Evolutionary conservation across 2,113 vertebrate genomes (phyloP), one percentile per base, ranked within the genome.

Genomic region (Dromiciops gliroides): DNA sequence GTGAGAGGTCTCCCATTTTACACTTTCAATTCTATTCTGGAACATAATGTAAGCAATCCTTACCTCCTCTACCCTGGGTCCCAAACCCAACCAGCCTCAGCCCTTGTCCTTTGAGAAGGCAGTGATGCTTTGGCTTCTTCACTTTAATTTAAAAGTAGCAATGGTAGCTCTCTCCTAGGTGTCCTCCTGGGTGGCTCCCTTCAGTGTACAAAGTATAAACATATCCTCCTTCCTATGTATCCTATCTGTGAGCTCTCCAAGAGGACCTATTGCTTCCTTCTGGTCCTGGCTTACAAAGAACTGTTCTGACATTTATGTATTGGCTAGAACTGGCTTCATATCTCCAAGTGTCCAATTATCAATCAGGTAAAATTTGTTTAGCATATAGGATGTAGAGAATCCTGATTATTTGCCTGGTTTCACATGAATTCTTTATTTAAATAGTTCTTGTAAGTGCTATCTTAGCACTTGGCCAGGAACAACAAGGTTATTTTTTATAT

Each of bases 391-490:
- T 92, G 52, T 48, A 97, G 51, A 95, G 96, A 97, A 95, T 47
- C 25, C 93, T 95, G 95, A 67, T 53, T 88, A 92, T 56, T 2
- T 92, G 49, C 90, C 50, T 93, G 75, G 94, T 50, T 89, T 14
- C 89, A 96, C 51, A 96, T 48, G 91, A 94, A 94, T 94, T 96
- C n/a, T 93, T 75, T 94, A 60, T 92, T 96, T 95, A 89, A 92
- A 75, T 95, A 97, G 94, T 44, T 50, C 93, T 95, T 93, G 96
- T 60, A 97, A 97, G 95, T 93, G 95, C 49, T 49, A 90, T 49
- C 89, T 49, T 90, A 50, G 48, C 89, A 90, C 19, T 50, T 28
- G 48, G 89, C 48, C 48, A 50, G 48, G 48, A 90, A 6, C 10
- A 90, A 50, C 14, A 50, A 48, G 16, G 48, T 90, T 51, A 90